Percentiles rank a stretch among this genome's conserved stretches.
These are phyloP conservation scores for Steatornis caripensis DNA, from an alignment of 2,113 vertebrate genomes.

Conservation along the genomic window DNA sequence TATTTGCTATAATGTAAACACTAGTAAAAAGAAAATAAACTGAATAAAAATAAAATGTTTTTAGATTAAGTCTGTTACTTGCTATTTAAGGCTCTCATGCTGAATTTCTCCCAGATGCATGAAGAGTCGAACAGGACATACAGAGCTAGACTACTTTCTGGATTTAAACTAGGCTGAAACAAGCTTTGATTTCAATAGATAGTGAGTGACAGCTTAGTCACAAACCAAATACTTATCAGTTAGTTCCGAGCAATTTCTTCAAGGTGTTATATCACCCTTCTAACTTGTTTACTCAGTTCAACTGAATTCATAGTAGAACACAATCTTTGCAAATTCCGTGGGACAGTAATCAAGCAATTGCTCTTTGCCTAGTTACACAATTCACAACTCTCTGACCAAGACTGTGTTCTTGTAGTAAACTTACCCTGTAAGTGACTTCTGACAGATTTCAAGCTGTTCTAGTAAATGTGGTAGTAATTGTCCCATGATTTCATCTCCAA, in stretches of 20 bases:
- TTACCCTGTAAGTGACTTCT: constrained; percentile 97
- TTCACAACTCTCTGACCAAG: background rate
- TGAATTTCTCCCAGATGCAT: background rate
- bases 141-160: background rate
- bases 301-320: background rate
- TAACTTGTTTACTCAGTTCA: background rate
- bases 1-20: background rate
- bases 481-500: constrained; percentile 93
- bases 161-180: background rate
- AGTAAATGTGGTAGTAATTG: constrained; percentile 91
- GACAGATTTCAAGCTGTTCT: constrained; percentile 94
- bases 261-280: background rate
- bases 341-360: background rate
- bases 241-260: background rate
- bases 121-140: background rate
- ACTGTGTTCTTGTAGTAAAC: background rate
- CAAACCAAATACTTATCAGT: background rate
- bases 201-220: background rate
- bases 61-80: background rate
- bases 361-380: background rate
- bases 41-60: background rate
- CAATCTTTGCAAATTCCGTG: background rate
- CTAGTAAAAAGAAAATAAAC: background rate
- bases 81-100: background rate
- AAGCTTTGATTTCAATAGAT: background rate